phyloP scores from a whole-genome alignment of 2,113 vertebrate species.

The Aphelocoma coerulescens region DNA sequence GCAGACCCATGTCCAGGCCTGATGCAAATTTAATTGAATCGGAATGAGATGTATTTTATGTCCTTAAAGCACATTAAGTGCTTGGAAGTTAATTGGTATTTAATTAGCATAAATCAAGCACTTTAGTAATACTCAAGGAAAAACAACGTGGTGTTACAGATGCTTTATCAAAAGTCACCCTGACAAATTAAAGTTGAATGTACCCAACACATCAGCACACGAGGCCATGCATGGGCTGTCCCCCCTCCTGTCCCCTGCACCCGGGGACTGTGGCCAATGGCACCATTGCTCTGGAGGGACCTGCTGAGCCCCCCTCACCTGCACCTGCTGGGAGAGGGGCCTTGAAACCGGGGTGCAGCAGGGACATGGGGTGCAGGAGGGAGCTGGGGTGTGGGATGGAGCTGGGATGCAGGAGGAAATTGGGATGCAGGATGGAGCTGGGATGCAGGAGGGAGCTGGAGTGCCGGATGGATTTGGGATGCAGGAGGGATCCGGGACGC shows the following conservation, averaged over 20 bases:
- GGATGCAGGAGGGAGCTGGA: background rate
- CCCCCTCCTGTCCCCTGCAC: background rate
- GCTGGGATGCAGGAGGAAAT: background rate
- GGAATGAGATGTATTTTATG: conserved; percentile 22
- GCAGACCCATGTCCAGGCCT: background rate
- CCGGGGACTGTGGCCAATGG: accelerated
- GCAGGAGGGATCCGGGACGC: background rate
- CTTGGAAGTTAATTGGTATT: conserved; percentile 54
- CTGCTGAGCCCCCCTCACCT: background rate
- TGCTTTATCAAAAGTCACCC: conserved; percentile 29
- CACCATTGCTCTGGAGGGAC: accelerated
- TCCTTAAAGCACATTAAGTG: conserved; percentile 41
- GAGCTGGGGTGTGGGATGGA: background rate
- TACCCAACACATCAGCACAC: background rate
- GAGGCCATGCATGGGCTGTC: accelerated
- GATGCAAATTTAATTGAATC: background rate
- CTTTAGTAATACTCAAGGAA: conserved; percentile 25
- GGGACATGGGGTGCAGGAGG: background rate
- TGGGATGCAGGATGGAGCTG: accelerated
- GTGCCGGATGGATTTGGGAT: accelerated
- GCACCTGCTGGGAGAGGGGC: background rate
- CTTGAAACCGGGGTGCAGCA: background rate
- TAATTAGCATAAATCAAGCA: conserved; percentile 54
- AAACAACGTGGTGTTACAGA: background rate
- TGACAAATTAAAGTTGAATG: background rate